Conservation (phyloP, 2,797 vertebrate genomes). For the Enteromius radiatus region DNA sequence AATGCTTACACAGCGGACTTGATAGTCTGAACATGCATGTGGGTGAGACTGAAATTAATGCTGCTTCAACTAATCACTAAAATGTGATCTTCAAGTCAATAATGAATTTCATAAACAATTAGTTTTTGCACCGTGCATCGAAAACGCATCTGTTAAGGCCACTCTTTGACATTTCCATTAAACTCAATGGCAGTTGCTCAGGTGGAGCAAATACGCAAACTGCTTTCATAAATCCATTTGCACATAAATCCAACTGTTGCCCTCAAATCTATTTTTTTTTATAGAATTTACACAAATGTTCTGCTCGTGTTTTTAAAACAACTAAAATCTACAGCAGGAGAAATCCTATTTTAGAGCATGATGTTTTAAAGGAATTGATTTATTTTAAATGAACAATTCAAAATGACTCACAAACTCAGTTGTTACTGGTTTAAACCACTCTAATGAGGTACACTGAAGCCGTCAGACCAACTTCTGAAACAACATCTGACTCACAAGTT, state of each 20-base stretch:
- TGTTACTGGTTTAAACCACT: neutral
- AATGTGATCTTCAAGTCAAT: constrained; percentile 8
- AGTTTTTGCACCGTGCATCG: neutral
- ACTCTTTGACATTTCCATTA: neutral
- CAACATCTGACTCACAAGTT: neutral
- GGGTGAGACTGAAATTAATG: neutral
- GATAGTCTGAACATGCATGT: neutral
- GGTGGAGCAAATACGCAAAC: too few relatives aligned
- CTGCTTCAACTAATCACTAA: neutral
- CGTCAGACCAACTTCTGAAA: neutral
- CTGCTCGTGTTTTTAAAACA: neutral
- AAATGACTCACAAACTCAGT: neutral
- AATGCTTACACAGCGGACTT: neutral
- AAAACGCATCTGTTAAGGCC: neutral
- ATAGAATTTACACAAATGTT: neutral
- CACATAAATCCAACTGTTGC: neutral
- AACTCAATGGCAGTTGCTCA: neutral
- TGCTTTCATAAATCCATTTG: neutral
- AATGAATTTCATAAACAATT: neutral
- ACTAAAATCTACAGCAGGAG: neutral
- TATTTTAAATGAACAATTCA: neutral
- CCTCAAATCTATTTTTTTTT: neutral
- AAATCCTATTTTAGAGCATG: neutral
- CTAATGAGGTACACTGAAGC: neutral
- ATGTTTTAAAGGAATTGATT: neutral